Conservation (phyloP, 2,113 vertebrate genomes). For the Heliornis fulica region DNA sequence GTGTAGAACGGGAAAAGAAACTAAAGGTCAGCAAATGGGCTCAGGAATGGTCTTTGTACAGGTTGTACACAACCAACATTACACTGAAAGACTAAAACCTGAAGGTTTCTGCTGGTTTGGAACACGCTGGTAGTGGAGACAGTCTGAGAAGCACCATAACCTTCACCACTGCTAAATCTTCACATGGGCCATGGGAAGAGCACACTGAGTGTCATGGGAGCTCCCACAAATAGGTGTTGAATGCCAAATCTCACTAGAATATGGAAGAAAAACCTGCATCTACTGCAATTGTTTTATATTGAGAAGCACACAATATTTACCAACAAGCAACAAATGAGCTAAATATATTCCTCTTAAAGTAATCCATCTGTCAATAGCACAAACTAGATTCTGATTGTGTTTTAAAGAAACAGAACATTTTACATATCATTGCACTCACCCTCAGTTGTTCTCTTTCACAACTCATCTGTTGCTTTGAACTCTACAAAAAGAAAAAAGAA, state of each 20-base stretch:
- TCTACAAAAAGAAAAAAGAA: conserved; percentile 56
- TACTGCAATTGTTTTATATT: conserved; percentile 4
- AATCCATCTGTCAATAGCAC: conserved; percentile 8
- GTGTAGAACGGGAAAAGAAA: neutral
- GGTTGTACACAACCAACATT: accelerated
- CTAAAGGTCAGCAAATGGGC: neutral
- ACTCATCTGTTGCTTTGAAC: conserved; percentile 87
- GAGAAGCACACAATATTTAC: conserved; percentile 46
- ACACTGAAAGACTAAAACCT: neutral
- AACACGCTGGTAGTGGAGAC: neutral
- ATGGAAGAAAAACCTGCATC: neutral
- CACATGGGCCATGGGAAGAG: neutral
- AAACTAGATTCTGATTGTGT: conserved; percentile 11
- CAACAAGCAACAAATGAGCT: conserved; percentile 42
- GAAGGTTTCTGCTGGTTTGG: neutral
- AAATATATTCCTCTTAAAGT: conserved; percentile 34
- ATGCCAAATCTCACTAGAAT: conserved; percentile 18
- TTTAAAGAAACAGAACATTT: neutral
- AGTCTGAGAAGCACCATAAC: neutral
- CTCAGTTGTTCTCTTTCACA: conserved; percentile 84
- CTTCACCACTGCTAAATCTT: conserved; percentile 15
- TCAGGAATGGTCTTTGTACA: neutral
- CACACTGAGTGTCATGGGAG: neutral
- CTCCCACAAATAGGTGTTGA: neutral
- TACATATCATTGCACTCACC: conserved; percentile 74